These are phyloP conservation scores for Myopa testacea DNA, from an alignment of 2,888 invertebrate genomes.

Conservation along the genomic window DNA sequence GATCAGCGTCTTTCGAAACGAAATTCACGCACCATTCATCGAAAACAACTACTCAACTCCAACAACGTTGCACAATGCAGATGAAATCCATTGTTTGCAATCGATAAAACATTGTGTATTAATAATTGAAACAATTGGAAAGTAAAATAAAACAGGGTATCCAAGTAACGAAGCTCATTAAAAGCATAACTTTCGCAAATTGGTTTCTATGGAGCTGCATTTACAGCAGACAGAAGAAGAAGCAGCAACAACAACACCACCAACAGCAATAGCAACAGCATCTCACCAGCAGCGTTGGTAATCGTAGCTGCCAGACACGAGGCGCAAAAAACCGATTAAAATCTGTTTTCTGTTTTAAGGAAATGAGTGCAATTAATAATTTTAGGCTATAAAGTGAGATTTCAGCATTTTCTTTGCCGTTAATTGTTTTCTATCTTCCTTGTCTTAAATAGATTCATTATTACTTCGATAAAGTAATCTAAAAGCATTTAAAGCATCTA, in stretches of 20 bases:
- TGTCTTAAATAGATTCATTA: neutral
- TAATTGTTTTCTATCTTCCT: neutral
- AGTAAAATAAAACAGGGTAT: neutral
- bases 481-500: too few relatives aligned
- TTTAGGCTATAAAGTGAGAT: slow-evolving; percentile 1
- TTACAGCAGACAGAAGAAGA: neutral
- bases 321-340: slow-evolving; percentile 16
- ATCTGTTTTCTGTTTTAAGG: slow-evolving; percentile 21
- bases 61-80: neutral
- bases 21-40: neutral
- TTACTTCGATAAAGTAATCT: too few relatives aligned
- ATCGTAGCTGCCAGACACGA: slow-evolving; percentile 1
- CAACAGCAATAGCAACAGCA: too few relatives aligned
- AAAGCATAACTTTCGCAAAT: slow-evolving; percentile 28
- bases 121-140: slow-evolving; percentile 34
- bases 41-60: neutral
- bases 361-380: slow-evolving; percentile 34
- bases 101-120: slow-evolving; percentile 23
- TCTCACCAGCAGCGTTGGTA: neutral
- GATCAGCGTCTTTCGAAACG: too few relatives aligned
- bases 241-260: neutral
- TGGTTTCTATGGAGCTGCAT: slow-evolving; percentile 1
- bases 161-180: slow-evolving; percentile 28
- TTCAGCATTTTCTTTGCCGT: neutral
- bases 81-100: slow-evolving; percentile 33